A percentile compares a stretch with the other conserved stretches of the same genome.
Evolutionary conservation across 1,140 invertebrate species (phyloP).

Genomic region (Drosophila sechellia): DNA sequence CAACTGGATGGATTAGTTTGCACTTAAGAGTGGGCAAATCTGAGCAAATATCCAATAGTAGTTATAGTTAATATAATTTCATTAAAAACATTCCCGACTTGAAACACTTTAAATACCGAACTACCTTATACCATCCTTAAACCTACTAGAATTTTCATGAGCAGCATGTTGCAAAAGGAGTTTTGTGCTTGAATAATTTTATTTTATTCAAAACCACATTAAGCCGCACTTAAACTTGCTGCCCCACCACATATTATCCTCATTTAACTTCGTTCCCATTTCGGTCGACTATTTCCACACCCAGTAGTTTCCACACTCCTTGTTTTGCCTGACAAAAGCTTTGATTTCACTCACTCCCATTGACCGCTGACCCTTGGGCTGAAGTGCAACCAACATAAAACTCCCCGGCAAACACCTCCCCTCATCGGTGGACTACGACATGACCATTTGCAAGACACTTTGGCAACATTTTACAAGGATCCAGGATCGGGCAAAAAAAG

Average conservation of each 20-base stretch:
- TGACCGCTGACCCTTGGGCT: slow-evolving; percentile 31
- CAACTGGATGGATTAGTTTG: slow-evolving; percentile 33
- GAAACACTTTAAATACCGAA: no score
- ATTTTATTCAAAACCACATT: background rate
- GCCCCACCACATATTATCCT: background rate
- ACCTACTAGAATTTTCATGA: background rate
- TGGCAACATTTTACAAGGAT: slow-evolving; percentile 59
- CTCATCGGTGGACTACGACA: slow-evolving; percentile 31
- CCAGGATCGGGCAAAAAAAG: slow-evolving; percentile 40
- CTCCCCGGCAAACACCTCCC: slow-evolving; percentile 10
- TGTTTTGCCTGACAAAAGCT: slow-evolving; percentile 28
- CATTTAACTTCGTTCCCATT: slow-evolving; percentile 5
- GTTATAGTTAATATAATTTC: background rate
- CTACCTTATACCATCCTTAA: no score
- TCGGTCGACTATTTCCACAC: background rate
- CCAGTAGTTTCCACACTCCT: background rate
- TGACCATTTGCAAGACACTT: slow-evolving; percentile 61
- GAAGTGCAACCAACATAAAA: slow-evolving; percentile 22
- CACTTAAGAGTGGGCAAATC: background rate
- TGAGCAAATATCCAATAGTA: no score
- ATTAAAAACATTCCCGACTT: background rate
- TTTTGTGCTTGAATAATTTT: background rate
- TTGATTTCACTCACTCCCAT: slow-evolving; percentile 45
- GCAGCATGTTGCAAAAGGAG: background rate
- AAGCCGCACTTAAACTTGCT: background rate